Percentiles rank a stretch among this genome's conserved stretches.
Conservation (phyloP, 1,140 invertebrate genomes). For the Venturia canescens region DNA sequence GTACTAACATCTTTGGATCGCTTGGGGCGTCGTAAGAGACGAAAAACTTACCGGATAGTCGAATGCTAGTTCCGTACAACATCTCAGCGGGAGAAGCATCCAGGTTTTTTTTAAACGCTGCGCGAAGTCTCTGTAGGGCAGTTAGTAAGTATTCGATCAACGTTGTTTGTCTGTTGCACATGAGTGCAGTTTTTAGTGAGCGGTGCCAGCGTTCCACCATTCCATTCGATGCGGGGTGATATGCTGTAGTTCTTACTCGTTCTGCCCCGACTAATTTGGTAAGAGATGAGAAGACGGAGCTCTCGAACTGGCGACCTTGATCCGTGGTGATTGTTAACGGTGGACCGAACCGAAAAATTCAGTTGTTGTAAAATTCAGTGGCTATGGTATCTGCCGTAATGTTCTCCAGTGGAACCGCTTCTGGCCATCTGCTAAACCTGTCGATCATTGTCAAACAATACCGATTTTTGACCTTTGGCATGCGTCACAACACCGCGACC, state of each 20-base stretch:
- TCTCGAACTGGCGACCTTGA: not conserved
- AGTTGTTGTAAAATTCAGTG: not conserved
- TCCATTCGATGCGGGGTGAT: conserved; percentile 57
- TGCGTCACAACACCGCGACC: not conserved
- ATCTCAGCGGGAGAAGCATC: conserved; percentile 63
- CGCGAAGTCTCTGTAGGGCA: conserved; percentile 64
- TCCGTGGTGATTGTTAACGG: not conserved
- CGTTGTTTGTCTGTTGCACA: conserved; percentile 53
- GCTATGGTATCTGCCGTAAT: not conserved
- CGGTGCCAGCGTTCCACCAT: conserved; percentile 64
- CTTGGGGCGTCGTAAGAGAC: not conserved
- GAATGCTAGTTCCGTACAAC: conserved; percentile 62
- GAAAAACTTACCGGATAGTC: conserved; percentile 66
- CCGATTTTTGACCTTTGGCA: not conserved
- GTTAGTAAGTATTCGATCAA: conserved; percentile 64
- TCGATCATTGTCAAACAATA: not conserved
- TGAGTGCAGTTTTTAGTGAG: conserved; percentile 61
- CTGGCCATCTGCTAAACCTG: not conserved
- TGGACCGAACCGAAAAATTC: not conserved
- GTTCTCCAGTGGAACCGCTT: not conserved
- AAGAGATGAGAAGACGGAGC: not conserved
- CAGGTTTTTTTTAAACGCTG: conserved; percentile 60
- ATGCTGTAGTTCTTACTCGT: not conserved
- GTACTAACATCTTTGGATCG: not conserved
- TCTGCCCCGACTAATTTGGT: not conserved